Evolutionary conservation across 2,888 invertebrate species (phyloP).

Genomic region (Lepidocyrtoides sp.): DNA sequence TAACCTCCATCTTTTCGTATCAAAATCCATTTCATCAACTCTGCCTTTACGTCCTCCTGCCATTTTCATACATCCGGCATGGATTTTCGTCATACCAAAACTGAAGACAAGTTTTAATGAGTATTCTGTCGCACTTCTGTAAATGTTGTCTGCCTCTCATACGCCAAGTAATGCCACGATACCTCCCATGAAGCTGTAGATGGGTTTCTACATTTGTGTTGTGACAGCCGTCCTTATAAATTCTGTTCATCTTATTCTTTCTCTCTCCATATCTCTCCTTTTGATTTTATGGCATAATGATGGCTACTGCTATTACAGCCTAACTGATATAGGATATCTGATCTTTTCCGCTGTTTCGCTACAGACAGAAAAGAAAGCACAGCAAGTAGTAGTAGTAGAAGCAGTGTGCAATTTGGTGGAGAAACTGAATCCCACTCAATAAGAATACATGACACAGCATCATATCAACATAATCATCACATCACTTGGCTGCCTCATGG

Average conservation of each 20-base stretch:
- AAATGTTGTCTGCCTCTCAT: background rate
- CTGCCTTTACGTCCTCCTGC: background rate
- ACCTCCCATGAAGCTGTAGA: background rate
- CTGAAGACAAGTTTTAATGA: background rate
- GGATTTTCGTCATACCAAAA: background rate
- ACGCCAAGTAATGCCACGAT: background rate
- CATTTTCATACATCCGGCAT: background rate
- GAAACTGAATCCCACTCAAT: background rate
- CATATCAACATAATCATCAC: conserved; percentile 29
- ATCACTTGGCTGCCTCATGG: conserved; percentile 56
- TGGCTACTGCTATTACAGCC: background rate
- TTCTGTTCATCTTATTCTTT: conserved; percentile 10
- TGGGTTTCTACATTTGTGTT: background rate
- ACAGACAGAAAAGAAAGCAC: background rate
- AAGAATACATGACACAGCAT: conserved; percentile 7
- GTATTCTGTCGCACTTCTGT: background rate
- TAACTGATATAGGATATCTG: conserved; percentile 8
- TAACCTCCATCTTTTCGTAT: too few species aligned
- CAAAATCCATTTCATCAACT: background rate
- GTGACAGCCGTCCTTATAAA: conserved; percentile 13
- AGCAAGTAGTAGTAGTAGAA: background rate
- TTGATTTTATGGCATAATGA: background rate
- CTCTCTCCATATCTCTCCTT: background rate
- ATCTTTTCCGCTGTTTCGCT: conserved; percentile 2
- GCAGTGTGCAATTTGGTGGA: too few species aligned